Evolutionary conservation across 2,797 vertebrate species (phyloP).

Genomic region (Diglossa cyanea): DNA sequence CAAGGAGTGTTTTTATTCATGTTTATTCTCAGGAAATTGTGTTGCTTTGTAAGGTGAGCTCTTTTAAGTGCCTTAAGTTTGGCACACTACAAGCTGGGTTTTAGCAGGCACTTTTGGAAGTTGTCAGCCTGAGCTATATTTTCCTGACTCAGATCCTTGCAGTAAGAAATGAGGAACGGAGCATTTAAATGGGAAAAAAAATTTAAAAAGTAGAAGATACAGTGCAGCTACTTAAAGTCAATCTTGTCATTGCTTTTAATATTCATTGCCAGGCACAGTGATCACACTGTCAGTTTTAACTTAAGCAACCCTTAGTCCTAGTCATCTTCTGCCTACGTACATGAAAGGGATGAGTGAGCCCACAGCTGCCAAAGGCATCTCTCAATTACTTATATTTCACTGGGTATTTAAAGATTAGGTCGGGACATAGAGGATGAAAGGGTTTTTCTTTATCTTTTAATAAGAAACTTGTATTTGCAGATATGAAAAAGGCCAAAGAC

Average conservation of each 20-base stretch:
- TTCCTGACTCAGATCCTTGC: not conserved
- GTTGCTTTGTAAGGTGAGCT: not conserved
- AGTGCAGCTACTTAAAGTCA: constrained; percentile 30
- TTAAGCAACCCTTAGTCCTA: constrained; percentile 36
- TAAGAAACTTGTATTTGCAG: constrained; percentile 52
- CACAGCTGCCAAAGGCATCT: constrained; percentile 36
- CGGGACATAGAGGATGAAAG: not conserved
- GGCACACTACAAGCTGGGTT: not conserved
- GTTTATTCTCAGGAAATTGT: not conserved
- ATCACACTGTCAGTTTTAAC: constrained; percentile 48
- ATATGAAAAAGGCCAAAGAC: not conserved
- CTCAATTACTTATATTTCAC: constrained; percentile 49
- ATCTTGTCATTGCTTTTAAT: constrained; percentile 42
- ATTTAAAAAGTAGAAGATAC: not conserved
- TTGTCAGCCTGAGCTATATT: constrained; percentile 9
- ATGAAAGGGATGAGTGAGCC: constrained; percentile 49
- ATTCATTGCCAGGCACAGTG: not conserved
- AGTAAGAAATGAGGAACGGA: not conserved
- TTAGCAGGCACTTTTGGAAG: not conserved
- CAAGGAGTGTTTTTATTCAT: not conserved
- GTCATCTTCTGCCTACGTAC: constrained; percentile 17
- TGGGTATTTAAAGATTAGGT: constrained; percentile 64
- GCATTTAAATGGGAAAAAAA: not conserved
- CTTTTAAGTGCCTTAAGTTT: not conserved
- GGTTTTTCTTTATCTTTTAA: constrained; percentile 54